Conservation (phyloP, 2,888 invertebrate species). For the Pegoplata infirma region DNA sequence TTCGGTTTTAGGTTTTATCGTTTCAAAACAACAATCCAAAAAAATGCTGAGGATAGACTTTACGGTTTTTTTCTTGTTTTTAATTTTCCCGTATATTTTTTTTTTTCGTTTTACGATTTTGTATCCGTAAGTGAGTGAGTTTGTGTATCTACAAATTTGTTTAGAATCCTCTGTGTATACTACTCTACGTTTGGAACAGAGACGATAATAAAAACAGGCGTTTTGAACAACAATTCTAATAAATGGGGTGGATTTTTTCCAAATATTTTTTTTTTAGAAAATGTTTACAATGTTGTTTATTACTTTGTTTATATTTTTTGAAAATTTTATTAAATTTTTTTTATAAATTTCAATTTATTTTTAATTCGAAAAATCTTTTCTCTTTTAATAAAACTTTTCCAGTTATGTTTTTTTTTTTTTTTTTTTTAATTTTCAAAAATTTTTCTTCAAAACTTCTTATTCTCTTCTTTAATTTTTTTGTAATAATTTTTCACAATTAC, state of each 20-base stretch:
- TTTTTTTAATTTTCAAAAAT: not conserved
- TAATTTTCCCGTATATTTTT: not conserved
- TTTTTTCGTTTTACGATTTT: not conserved
- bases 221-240: not conserved
- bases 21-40: no score
- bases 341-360: not conserved
- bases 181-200: not conserved
- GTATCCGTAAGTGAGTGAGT: not conserved
- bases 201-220: not conserved
- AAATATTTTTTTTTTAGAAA: no score
- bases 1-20: not conserved
- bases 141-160: not conserved
- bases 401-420: no score
- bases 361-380: no score
- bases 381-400: not conserved
- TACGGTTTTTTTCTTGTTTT: not conserved
- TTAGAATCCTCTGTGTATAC: not conserved
- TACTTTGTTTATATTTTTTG: not conserved
- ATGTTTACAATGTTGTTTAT: no score
- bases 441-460: not conserved
- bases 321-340: not conserved
- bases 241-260: not conserved
- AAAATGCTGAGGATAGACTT: not conserved
- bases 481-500: not conserved
- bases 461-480: not conserved